Evolutionary conservation across 2,113 vertebrate species (phyloP).

Genomic region (Alethe castanea): DNA sequence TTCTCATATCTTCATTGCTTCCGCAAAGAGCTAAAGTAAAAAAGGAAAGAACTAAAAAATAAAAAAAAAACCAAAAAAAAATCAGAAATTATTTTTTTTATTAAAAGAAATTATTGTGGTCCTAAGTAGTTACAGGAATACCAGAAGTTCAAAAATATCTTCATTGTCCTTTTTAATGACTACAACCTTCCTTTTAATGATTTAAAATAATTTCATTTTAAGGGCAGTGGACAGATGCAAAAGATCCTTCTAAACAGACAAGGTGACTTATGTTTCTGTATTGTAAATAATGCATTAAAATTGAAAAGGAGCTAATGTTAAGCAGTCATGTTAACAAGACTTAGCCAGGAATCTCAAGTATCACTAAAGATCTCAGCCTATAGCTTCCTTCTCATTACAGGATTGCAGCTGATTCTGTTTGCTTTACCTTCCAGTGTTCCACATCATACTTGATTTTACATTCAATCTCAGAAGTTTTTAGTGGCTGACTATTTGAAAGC

Average conservation of each 20-base stretch:
- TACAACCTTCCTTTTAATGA: background rate
- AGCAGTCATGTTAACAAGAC: background rate
- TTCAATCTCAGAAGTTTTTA: background rate
- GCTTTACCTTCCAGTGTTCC: background rate
- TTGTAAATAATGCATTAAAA: background rate
- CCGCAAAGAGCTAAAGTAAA: background rate
- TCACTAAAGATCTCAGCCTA: background rate
- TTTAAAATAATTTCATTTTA: background rate
- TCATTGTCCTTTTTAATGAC: background rate
- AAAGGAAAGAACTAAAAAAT: background rate
- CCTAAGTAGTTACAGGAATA: background rate
- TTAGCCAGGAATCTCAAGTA: background rate
- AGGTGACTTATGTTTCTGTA: background rate
- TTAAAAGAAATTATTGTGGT: background rate
- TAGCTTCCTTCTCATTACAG: background rate
- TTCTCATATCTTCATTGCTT: background rate
- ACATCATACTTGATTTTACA: background rate
- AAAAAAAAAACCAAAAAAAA: rapidly evolving
- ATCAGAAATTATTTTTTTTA: background rate
- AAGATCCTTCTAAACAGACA: background rate
- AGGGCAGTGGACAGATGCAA: background rate
- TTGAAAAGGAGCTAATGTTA: background rate
- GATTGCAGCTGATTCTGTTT: background rate
- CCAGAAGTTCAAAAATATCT: background rate
- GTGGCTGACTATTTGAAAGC: background rate